Conservation (phyloP, 2,113 vertebrate species). For the Picathartes gymnocephalus region DNA sequence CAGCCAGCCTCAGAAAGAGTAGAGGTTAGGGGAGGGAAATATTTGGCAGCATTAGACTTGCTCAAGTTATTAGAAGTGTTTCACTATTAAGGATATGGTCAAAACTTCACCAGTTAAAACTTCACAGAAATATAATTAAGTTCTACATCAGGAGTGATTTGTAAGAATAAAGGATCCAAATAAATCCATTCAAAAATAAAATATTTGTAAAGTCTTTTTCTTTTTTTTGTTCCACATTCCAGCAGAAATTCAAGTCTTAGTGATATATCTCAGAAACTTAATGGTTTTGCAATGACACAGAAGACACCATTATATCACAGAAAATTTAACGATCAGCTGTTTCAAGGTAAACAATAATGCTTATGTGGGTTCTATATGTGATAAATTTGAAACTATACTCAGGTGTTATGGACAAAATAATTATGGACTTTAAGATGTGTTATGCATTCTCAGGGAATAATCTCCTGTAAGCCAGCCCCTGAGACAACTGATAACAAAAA, state of each 20-base stretch:
- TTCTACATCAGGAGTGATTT: neutral
- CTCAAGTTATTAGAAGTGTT: neutral
- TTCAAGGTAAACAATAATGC: neutral
- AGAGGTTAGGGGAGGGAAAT: neutral
- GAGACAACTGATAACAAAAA: neutral
- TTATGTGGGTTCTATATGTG: neutral
- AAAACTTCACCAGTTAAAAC: neutral
- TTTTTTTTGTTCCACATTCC: neutral
- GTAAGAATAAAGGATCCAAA: neutral
- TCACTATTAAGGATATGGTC: neutral
- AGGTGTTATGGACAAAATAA: neutral
- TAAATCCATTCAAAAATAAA: neutral
- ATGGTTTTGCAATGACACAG: neutral
- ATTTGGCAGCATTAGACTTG: neutral
- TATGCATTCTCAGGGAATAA: neutral
- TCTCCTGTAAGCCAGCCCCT: neutral
- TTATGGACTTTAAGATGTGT: neutral
- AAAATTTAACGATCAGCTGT: neutral
- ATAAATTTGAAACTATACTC: neutral
- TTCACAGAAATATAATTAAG: neutral
- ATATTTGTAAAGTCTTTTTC: neutral
- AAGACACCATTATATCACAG: neutral
- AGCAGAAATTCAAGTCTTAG: neutral
- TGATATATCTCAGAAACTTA: neutral
- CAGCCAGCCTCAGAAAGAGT: neutral